Base-by-base conservation (phyloP, 2,797 vertebrate genomes). In the Epinephelus awoara region DNA sequence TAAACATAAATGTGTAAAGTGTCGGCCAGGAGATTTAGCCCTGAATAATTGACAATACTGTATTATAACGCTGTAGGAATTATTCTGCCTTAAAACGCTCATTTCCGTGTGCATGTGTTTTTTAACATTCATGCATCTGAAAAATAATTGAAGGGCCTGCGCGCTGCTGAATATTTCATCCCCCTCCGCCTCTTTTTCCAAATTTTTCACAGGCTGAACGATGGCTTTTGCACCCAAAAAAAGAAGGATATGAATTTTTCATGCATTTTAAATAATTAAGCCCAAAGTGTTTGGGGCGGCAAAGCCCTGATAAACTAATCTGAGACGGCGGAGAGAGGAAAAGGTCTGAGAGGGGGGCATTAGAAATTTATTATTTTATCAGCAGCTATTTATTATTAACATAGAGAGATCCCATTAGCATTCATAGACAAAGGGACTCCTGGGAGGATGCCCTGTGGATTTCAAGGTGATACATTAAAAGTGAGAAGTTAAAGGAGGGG, bases 261-360 rank as follows among this genome's bases (percentile, higher is more conserved):
- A 92, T 70, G 68, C 81, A 67, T 84, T 94, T 90, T 95, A 85
- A 95, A 95, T 95, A 93, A 95, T 94, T 94, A 91, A 95, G 90
- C 46, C 61, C 77, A 85, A 88, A 92, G 91, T 94, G 92, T 95
- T 94, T 94, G 89, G 92, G 90, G 88, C 79, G 51, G 88, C 77
- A 69, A 88, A 91, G 88, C 83, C 88, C 87, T 85, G 85, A 91
- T 92, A 93, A 95, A 94, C 91, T 91, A 89, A 94, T 94, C 91
- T 90, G 67, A 90, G 90, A 84, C 13, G 15, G 83, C 80, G 73
- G 71, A 67, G 81, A 71, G 71, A 25, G 46, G 57, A 72, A 70
- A 78, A 75, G 88, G 87, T 91, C 90, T 91, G 84, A 90, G 85
- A 93, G 88, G 21, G 68, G 91, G 83, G 90, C 90, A 94, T 94